A percentile compares a stretch with the other conserved stretches of the same genome.
Conservation (phyloP, 2,888 invertebrate genomes). For the Drosophila basisetae region DNA sequence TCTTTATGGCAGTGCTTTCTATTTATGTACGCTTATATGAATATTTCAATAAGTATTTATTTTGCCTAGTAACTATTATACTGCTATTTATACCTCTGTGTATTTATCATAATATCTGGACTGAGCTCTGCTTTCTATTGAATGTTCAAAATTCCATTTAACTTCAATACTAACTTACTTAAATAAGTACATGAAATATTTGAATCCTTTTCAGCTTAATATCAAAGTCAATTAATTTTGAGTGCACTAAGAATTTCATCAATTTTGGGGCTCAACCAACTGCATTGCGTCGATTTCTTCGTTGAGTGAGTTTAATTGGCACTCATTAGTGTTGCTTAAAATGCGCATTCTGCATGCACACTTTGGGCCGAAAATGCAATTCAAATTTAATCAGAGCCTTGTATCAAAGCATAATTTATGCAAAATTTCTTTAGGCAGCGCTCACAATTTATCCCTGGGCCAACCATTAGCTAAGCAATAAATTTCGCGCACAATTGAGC, state of each 20-base stretch:
- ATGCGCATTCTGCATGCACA: conserved; percentile 33
- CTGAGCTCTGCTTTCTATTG: not conserved
- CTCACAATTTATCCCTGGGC: conserved; percentile 65
- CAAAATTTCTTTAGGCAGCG: conserved; percentile 46
- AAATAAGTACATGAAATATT: conserved; percentile 1
- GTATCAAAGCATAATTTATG: conserved; percentile 65
- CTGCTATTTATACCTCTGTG: no score
- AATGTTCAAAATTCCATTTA: not conserved
- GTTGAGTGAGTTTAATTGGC: conserved; percentile 49
- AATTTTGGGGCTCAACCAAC: conserved; percentile 23
- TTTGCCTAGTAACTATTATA: not conserved
- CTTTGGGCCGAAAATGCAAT: conserved; percentile 38
- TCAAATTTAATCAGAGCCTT: conserved; percentile 56
- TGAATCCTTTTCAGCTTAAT: not conserved
- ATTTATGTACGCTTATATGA: not conserved
- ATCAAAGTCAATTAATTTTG: not conserved
- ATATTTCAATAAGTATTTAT: not conserved
- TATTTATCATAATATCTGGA: not conserved
- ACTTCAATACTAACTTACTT: not conserved
- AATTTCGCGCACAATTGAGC: conserved; percentile 75
- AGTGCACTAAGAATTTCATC: conserved; percentile 3
- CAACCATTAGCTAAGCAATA: conserved; percentile 75
- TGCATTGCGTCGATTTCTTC: conserved; percentile 41
- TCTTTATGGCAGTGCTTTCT: not conserved
- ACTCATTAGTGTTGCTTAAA: conserved; percentile 47